phyloP scores from a whole-genome alignment of 2,797 vertebrate species.

The Parambassis ranga region DNA sequence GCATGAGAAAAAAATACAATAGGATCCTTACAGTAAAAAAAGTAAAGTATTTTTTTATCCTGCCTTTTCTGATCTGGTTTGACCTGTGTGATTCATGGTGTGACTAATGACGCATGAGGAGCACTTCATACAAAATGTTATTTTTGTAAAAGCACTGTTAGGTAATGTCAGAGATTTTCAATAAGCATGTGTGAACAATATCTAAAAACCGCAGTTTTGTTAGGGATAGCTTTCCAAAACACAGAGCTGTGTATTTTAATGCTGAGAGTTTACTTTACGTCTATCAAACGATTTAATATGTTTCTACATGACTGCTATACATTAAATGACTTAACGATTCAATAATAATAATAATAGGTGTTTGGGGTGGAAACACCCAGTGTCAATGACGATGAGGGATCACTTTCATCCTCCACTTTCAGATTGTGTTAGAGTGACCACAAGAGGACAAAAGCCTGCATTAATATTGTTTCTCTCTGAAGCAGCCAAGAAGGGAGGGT shows the following conservation, averaged over 20 bases:
- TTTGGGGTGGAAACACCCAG: too few species aligned
- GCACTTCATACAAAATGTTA: conserved; percentile 41
- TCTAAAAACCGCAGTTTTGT: not conserved
- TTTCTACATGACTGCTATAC: too few species aligned
- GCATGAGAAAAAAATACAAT: not conserved
- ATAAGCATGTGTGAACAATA: conserved; percentile 18
- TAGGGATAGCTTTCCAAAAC: not conserved
- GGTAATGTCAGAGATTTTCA: conserved; percentile 39
- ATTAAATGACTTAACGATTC: too few species aligned
- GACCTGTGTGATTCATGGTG: conserved; percentile 50
- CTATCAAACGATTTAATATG: too few species aligned
- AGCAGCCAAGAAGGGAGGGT: not conserved
- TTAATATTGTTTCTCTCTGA: conserved; percentile 34
- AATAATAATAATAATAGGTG: too few species aligned
- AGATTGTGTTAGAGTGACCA: conserved; percentile 76
- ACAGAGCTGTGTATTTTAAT: too few species aligned
- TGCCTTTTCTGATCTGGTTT: not conserved
- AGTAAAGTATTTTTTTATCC: not conserved
- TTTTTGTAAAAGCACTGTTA: conserved; percentile 50
- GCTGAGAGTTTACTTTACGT: too few species aligned
- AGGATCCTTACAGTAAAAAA: not conserved
- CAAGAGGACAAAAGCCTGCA: conserved; percentile 73
- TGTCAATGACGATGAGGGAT: conserved; percentile 21
- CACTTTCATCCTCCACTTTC: conserved; percentile 42
- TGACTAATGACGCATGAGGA: conserved; percentile 54